Conservation (phyloP, 92 coral and sea anemone genomes). For the Epizoanthus ramosus region DNA sequence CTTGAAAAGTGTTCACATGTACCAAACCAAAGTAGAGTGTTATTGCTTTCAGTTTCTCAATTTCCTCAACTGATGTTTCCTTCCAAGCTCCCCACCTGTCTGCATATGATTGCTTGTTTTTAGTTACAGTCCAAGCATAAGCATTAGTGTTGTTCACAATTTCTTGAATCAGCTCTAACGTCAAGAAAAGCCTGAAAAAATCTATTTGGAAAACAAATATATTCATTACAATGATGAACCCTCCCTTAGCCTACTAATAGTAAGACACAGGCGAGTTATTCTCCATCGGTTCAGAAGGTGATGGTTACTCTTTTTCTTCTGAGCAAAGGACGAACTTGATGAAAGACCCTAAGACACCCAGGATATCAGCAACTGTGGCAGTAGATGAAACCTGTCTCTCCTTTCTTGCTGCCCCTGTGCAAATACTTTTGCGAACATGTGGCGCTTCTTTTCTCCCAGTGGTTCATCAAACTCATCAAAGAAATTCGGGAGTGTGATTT, state of each 20-base stretch:
- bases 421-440: slow-evolving; percentile 18
- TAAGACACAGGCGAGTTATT: no score
- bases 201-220: no score
- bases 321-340: slow-evolving; percentile 24
- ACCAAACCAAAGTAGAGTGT: slow-evolving; percentile 65
- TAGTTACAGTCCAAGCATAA: slow-evolving; percentile 57
- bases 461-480: slow-evolving; percentile 28
- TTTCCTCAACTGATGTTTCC: slow-evolving; percentile 58
- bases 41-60: slow-evolving; percentile 58
- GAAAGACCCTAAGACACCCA: slow-evolving; percentile 8
- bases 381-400: not conserved
- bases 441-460: slow-evolving; percentile 6
- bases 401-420: slow-evolving; percentile 11
- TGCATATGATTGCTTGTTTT: slow-evolving; percentile 52
- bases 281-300: no score
- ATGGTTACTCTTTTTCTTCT: slow-evolving; percentile 15
- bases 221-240: no score
- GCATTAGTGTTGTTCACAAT: slow-evolving; percentile 59
- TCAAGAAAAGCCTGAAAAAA: slow-evolving; percentile 63
- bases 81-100: slow-evolving; percentile 65
- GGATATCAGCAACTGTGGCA: slow-evolving; percentile 18
- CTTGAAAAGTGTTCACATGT: slow-evolving; percentile 47
- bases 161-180: slow-evolving; percentile 37
- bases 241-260: no score
- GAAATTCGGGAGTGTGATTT: slow-evolving; percentile 6